phyloP scores from a whole-genome alignment of 2,113 vertebrate genomes.

The Capricornis sumatraensis region DNA sequence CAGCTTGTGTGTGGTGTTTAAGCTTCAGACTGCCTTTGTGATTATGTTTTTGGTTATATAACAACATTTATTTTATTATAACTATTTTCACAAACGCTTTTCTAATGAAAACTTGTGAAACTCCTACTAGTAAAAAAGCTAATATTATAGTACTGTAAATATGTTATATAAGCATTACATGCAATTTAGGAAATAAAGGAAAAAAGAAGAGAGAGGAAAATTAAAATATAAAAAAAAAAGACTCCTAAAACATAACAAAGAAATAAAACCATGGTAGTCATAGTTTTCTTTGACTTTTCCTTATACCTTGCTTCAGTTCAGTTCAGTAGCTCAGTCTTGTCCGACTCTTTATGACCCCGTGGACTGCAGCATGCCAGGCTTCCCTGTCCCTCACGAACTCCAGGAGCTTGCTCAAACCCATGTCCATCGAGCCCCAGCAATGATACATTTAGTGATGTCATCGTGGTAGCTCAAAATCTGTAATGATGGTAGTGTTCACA shows the following conservation, averaged over 20 bases:
- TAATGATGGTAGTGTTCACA: not conserved
- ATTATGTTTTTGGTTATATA: not conserved
- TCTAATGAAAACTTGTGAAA: not conserved
- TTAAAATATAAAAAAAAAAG: not conserved
- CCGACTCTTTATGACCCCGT: not conserved
- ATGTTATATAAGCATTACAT: not conserved
- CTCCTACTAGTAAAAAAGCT: not conserved
- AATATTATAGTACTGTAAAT: not conserved
- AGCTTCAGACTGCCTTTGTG: not conserved
- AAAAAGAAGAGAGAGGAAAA: not conserved
- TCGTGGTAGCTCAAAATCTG: not conserved
- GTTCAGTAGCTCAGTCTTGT: not conserved
- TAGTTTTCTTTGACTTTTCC: not conserved
- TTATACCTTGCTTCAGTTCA: not conserved
- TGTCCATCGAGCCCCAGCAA: not conserved
- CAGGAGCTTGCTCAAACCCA: not conserved
- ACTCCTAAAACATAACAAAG: too few species aligned
- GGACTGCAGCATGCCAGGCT: not conserved
- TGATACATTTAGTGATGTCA: not conserved
- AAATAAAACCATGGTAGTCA: not conserved
- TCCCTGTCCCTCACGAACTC: not conserved
- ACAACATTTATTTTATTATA: not conserved
- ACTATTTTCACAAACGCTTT: not conserved
- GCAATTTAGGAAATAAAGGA: not conserved
- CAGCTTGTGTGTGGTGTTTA: not conserved